These are phyloP conservation scores for Achatina immaculata DNA, from an alignment of 1,140 invertebrate genomes.

Conservation along the genomic window DNA sequence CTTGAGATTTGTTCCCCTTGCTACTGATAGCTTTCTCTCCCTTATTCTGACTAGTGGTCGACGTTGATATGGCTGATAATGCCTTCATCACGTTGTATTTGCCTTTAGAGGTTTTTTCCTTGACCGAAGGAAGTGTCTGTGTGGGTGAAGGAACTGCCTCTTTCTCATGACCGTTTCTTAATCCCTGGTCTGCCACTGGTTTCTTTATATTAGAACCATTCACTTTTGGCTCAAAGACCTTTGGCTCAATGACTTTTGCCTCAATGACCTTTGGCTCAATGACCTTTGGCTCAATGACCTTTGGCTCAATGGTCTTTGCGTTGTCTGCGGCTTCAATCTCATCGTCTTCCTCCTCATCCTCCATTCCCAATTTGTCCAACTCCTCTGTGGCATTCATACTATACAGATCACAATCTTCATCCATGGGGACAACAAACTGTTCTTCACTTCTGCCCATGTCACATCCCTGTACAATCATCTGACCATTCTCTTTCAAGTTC, in stretches of 20 bases:
- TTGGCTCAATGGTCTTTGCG: not conserved
- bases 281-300: not conserved
- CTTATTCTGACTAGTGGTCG: not conserved
- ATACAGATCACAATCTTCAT: slow-evolving; percentile 56
- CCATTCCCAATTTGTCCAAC: slow-evolving; percentile 61
- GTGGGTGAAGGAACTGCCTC: no score
- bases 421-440: not conserved
- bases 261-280: no score
- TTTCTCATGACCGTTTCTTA: not conserved
- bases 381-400: slow-evolving; percentile 67
- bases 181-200: not conserved
- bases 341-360: slow-evolving; percentile 46
- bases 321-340: not conserved
- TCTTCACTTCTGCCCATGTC: not conserved
- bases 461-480: not conserved
- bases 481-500: not conserved
- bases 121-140: no score
- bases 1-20: not conserved
- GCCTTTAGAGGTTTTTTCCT: no score
- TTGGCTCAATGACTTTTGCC: no score
- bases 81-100: not conserved
- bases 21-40: not conserved
- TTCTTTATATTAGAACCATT: not conserved
- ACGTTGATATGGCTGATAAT: not conserved
- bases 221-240: not conserved